phyloP scores from a whole-genome alignment of 2,797 vertebrate species.

The Synaphobranchus kaupii region DNA sequence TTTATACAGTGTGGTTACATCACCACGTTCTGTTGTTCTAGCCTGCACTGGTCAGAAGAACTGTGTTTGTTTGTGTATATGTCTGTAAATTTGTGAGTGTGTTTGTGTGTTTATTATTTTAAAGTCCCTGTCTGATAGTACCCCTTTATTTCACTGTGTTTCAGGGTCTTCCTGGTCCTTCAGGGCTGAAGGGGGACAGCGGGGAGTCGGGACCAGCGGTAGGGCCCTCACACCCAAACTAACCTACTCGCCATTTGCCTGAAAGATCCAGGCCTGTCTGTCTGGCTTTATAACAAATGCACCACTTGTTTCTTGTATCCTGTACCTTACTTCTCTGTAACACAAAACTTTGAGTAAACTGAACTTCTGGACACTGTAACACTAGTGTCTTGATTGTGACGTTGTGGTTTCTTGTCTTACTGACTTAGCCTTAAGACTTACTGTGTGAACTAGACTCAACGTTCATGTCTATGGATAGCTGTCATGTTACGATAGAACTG shows the following conservation, averaged over 20 bases:
- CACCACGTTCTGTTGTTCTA: background rate
- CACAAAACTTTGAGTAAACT: too few species aligned
- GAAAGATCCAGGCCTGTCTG: background rate
- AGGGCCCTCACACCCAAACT: conserved; percentile 46
- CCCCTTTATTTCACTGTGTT: background rate
- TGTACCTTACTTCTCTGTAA: too few species aligned
- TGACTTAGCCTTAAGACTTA: too few species aligned
- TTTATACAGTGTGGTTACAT: background rate
- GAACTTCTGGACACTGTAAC: too few species aligned
- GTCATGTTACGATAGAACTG: too few species aligned
- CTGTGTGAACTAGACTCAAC: too few species aligned
- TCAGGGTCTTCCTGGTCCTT: conserved; percentile 80
- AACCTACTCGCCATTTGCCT: background rate
- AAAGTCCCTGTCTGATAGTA: background rate
- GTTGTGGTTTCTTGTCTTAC: too few species aligned
- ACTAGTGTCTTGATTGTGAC: too few species aligned
- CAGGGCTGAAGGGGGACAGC: conserved; percentile 84
- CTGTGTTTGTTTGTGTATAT: background rate
- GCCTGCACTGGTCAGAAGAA: background rate
- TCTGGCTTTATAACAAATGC: background rate
- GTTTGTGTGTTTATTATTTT: background rate
- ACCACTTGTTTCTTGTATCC: too few species aligned
- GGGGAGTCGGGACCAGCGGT: conserved; percentile 88
- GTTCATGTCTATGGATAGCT: too few species aligned
- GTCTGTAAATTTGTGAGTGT: background rate